phyloP scores from a whole-genome alignment of 1,140 invertebrate genomes.

The Chrysomallon squamiferum region DNA sequence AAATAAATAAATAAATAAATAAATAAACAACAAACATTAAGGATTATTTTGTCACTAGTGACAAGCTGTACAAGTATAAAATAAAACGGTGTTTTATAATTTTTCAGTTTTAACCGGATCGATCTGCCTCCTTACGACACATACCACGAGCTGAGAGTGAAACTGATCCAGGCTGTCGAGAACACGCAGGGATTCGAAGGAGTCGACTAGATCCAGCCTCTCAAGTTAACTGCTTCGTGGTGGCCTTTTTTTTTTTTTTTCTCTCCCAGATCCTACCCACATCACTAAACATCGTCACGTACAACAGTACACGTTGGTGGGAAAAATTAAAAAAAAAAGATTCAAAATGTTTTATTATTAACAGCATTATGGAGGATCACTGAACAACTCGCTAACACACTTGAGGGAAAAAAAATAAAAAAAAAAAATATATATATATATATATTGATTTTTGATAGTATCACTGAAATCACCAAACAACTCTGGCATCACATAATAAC shows the following conservation, averaged over 20 bases:
- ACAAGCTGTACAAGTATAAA: no score
- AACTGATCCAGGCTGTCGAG: conserved; percentile 96
- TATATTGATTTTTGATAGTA: no score
- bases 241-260: background rate
- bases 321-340: background rate
- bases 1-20: no score
- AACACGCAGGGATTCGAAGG: conserved; percentile 95
- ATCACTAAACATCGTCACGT: background rate
- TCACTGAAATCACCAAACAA: no score
- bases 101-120: conserved; percentile 91
- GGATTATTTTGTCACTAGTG: no score
- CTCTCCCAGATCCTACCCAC: background rate
- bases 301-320: background rate
- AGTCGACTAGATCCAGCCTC: conserved; percentile 83
- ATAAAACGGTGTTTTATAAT: no score
- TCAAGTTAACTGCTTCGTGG: background rate
- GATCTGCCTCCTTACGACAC: conserved; percentile 96
- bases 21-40: no score
- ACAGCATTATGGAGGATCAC: background rate
- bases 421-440: no score
- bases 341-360: background rate
- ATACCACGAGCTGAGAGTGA: conserved; percentile 93
- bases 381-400: background rate
- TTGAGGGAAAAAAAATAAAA: no score
- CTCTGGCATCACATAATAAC: no score